phyloP scores from a whole-genome alignment of 2,797 vertebrate genomes.

The Oophaga sylvatica region DNA sequence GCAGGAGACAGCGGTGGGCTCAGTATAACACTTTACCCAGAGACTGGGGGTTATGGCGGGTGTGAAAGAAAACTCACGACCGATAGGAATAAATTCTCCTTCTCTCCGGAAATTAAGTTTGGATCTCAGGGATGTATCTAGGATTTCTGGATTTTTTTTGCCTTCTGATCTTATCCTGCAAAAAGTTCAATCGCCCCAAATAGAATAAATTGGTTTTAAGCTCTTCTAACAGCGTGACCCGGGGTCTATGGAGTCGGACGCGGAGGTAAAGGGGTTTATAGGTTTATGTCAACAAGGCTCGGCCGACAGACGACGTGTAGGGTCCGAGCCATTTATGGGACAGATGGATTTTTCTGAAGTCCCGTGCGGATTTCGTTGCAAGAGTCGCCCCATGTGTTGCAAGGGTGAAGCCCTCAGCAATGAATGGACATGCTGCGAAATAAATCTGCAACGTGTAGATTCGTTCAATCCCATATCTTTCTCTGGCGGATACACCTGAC shows the following conservation, averaged over 20 bases:
- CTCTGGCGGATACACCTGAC: too few relatives aligned
- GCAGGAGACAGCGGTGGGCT: slow-evolving; percentile 76
- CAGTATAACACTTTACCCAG: slow-evolving; percentile 68
- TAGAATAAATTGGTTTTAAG: background rate
- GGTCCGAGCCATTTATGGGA: too few relatives aligned
- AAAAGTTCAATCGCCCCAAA: background rate
- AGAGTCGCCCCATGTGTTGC: too few relatives aligned
- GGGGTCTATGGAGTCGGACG: background rate
- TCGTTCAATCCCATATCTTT: too few relatives aligned
- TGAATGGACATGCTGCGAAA: too few relatives aligned
- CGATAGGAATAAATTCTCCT: slow-evolving; percentile 39
- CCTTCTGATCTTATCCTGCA: slow-evolving; percentile 30
- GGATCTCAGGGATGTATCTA: slow-evolving; percentile 39
- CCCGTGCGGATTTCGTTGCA: too few relatives aligned
- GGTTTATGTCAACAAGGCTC: background rate
- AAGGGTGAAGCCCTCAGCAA: too few relatives aligned
- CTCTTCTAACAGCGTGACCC: background rate
- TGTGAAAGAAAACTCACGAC: slow-evolving; percentile 25
- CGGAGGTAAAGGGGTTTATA: background rate
- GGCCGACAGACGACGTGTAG: background rate
- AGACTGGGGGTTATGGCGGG: slow-evolving; percentile 62
- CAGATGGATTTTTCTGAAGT: too few relatives aligned
- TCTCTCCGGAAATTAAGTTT: slow-evolving; percentile 43
- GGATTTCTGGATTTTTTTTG: slow-evolving; percentile 26
- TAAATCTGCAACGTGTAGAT: too few relatives aligned